These are phyloP conservation scores for Rhadinocentrus ornatus DNA, from an alignment of 2,797 vertebrate genomes.

Conservation along the genomic window DNA sequence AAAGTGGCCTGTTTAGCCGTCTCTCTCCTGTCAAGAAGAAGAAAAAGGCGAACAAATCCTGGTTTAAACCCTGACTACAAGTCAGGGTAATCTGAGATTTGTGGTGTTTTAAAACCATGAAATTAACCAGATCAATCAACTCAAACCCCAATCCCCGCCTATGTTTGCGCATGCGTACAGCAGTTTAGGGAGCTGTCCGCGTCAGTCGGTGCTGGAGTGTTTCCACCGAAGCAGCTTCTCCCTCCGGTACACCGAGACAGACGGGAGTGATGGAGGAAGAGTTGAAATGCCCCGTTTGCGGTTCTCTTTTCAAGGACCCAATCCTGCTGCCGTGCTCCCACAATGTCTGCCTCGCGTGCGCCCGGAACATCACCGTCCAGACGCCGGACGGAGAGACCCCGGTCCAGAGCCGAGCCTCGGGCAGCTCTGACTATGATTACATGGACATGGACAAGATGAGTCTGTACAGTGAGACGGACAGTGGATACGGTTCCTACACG, in stretches of 20 bases:
- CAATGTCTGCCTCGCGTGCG: slow-evolving; percentile 94
- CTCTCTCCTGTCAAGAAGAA: too few relatives aligned
- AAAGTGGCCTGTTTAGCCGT: too few relatives aligned
- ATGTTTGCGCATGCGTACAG: slow-evolving; percentile 69
- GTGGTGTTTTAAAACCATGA: neutral
- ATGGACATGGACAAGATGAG: slow-evolving; percentile 96
- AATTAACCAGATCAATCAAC: slow-evolving; percentile 49
- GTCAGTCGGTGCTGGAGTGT: slow-evolving; percentile 75
- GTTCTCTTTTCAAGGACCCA: slow-evolving; percentile 93
- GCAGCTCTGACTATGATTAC: slow-evolving; percentile 87
- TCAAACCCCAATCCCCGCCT: slow-evolving; percentile 42
- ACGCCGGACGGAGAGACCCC: slow-evolving; percentile 93
- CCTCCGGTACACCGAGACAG: slow-evolving; percentile 24
- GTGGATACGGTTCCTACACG: slow-evolving; percentile 96
- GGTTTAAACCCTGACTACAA: neutral
- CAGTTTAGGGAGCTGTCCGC: slow-evolving; percentile 77
- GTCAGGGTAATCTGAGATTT: neutral
- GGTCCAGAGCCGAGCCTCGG: slow-evolving; percentile 84
- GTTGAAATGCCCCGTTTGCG: slow-evolving; percentile 96
- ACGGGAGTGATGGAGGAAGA: slow-evolving; percentile 93
- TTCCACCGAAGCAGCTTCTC: slow-evolving; percentile 53
- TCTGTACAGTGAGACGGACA: slow-evolving; percentile 96
- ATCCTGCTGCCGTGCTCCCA: slow-evolving; percentile 95
- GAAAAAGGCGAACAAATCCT: neutral
- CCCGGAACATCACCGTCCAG: slow-evolving; percentile 94